Conservation (phyloP, 2,888 invertebrate genomes). For the Torymus aiolomorphi region DNA sequence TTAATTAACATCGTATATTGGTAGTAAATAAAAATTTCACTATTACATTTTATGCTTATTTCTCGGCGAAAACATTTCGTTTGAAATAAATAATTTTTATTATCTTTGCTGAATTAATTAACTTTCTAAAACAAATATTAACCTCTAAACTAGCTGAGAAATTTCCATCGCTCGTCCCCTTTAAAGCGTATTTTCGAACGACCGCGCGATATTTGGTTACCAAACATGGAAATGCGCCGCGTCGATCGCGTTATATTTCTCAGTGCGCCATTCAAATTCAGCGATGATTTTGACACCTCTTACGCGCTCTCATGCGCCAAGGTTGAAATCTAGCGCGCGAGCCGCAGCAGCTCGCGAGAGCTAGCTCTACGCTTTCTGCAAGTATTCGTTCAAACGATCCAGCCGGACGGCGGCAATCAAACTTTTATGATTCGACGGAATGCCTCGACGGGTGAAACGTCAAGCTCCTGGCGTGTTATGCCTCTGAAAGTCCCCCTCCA, state of each 20-base stretch:
- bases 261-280: conserved; percentile 25
- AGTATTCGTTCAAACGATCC: conserved; percentile 41
- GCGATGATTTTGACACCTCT: conserved; percentile 44
- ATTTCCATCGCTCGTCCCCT: too few relatives aligned
- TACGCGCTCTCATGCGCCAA: background rate
- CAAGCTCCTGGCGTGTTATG: conserved; percentile 16
- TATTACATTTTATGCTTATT: too few relatives aligned
- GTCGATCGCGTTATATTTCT: conserved; percentile 17
- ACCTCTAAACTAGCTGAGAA: too few relatives aligned
- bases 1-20: too few relatives aligned
- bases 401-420: conserved; percentile 54
- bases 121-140: too few relatives aligned
- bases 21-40: too few relatives aligned
- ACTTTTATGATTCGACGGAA: conserved; percentile 56
- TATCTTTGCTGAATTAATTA: too few relatives aligned
- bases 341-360: too few relatives aligned
- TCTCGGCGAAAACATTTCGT: too few relatives aligned
- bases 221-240: conserved; percentile 15
- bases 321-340: conserved; percentile 12
- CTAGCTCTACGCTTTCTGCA: conserved; percentile 4
- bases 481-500: background rate
- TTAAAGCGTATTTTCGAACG: too few relatives aligned
- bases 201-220: background rate
- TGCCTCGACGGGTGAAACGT: conserved; percentile 36
- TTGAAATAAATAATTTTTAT: too few relatives aligned